Evolutionary conservation across 1,140 invertebrate genomes (phyloP).

Genomic region (Pogonomyrmex barbatus): DNA sequence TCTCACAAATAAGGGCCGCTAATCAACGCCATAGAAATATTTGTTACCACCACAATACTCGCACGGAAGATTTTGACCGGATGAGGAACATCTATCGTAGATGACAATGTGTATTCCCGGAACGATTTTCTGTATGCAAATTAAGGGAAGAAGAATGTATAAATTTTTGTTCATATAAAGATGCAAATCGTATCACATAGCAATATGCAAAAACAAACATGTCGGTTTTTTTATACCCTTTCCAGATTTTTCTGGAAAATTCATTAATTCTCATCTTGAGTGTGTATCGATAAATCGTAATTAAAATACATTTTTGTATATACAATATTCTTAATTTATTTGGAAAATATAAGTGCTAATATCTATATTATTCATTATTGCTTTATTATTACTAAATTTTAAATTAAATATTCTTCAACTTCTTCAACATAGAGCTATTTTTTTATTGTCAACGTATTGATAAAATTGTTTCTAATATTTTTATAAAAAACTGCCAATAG

Average conservation of each 20-base stretch:
- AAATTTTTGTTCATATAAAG: conserved; percentile 48
- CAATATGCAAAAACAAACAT: conserved; percentile 1
- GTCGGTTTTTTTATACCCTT: background rate
- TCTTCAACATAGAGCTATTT: background rate
- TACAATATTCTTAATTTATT: conserved; percentile 27
- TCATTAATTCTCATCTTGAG: background rate
- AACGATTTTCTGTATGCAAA: conserved; percentile 68
- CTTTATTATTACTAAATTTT: background rate
- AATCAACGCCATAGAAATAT: conserved; percentile 37
- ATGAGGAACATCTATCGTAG: background rate
- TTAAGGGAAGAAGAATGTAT: conserved; percentile 36
- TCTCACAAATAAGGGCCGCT: conserved; percentile 72
- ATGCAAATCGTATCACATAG: conserved; percentile 3
- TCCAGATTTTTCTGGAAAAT: background rate
- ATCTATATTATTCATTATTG: background rate
- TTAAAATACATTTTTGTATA: conserved; percentile 32
- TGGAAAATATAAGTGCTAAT: background rate
- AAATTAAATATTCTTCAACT: background rate
- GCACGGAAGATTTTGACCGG: background rate
- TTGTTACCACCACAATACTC: conserved; percentile 24
- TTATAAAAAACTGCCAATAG: background rate
- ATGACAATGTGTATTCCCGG: conserved; percentile 32
- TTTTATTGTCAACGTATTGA: background rate
- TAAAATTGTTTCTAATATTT: background rate
- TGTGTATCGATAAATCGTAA: conserved; percentile 43